These are phyloP conservation scores for Pseudopleuronectes americanus DNA, from an alignment of 2,797 vertebrate genomes.

Conservation along the genomic window DNA sequence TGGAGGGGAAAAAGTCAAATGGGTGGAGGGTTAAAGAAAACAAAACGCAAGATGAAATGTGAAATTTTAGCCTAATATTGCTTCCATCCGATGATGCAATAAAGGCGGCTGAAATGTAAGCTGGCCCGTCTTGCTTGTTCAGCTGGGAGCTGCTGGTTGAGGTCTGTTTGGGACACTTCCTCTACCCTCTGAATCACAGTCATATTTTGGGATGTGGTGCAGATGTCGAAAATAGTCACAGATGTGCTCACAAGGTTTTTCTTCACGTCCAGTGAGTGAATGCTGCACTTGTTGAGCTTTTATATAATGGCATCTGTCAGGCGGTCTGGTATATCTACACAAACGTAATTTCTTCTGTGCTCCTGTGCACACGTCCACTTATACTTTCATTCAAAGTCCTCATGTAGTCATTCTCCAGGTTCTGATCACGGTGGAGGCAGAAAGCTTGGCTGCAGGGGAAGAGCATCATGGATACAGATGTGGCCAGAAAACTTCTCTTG, in stretches of 20 bases:
- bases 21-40: constrained; percentile 9
- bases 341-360: not conserved
- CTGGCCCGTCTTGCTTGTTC: constrained; percentile 23
- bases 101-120: constrained; percentile 42
- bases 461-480: not conserved
- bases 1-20: not conserved
- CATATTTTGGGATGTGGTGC: constrained; percentile 69
- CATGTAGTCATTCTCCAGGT: not conserved
- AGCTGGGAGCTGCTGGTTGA: constrained; percentile 45
- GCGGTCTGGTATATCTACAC: not conserved
- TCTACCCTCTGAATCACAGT: constrained; percentile 55
- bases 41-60: constrained; percentile 21
- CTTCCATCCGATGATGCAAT: constrained; percentile 60
- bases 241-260: constrained; percentile 52
- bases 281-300: constrained; percentile 14
- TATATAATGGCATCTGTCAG: not conserved
- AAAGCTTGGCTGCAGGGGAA: not conserved
- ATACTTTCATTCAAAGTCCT: not conserved
- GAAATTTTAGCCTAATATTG: constrained; percentile 8
- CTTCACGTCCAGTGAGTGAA: constrained; percentile 18
- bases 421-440: not conserved
- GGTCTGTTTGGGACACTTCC: constrained; percentile 59
- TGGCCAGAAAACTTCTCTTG: constrained; percentile 32
- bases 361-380: too few species aligned
- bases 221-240: constrained; percentile 62